Evolutionary conservation across 2,888 invertebrate species (phyloP).

Genomic region (Drosophila falleni): DNA sequence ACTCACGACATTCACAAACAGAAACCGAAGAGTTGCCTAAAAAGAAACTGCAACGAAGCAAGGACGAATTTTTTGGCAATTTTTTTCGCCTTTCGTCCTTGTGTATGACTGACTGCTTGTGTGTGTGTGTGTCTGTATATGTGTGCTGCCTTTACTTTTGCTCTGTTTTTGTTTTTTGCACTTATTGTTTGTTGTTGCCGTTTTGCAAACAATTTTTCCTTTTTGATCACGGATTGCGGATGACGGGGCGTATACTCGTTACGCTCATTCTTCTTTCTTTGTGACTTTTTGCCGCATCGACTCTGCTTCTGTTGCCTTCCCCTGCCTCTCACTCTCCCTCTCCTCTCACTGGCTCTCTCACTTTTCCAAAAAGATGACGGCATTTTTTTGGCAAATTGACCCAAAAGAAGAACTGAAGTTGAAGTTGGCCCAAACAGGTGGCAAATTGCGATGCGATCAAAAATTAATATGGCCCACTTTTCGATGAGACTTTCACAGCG

Average conservation of each 20-base stretch:
- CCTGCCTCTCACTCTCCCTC: background rate
- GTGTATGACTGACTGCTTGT: constrained; percentile 5
- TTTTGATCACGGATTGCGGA: constrained; percentile 34
- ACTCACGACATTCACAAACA: constrained; percentile 67
- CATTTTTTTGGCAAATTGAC: constrained; percentile 8
- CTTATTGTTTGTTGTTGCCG: constrained; percentile 27
- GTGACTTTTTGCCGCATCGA: constrained; percentile 37
- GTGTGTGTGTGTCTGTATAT: constrained; percentile 8
- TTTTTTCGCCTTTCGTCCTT: constrained; percentile 60
- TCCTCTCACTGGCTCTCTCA: background rate
- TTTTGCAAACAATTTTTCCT: constrained; percentile 54
- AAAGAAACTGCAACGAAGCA: constrained; percentile 85
- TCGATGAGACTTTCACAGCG: background rate
- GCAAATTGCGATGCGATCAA: constrained; percentile 5
- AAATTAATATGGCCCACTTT: constrained; percentile 1
- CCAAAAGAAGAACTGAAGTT: constrained; percentile 9
- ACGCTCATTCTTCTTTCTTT: constrained; percentile 50
- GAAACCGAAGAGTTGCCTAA: constrained; percentile 51
- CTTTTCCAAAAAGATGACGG: constrained; percentile 14
- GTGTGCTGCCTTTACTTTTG: constrained; percentile 46
- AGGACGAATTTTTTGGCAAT: constrained; percentile 84
- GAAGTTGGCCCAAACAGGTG: constrained; percentile 15
- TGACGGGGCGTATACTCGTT: constrained; percentile 21
- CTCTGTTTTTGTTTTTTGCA: constrained; percentile 53
- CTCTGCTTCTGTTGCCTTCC: background rate